Percentiles rank a stretch among this genome's conserved stretches.
phyloP scores from a whole-genome alignment of 2,888 invertebrate species.

The Omphaloscelis lunosa region DNA sequence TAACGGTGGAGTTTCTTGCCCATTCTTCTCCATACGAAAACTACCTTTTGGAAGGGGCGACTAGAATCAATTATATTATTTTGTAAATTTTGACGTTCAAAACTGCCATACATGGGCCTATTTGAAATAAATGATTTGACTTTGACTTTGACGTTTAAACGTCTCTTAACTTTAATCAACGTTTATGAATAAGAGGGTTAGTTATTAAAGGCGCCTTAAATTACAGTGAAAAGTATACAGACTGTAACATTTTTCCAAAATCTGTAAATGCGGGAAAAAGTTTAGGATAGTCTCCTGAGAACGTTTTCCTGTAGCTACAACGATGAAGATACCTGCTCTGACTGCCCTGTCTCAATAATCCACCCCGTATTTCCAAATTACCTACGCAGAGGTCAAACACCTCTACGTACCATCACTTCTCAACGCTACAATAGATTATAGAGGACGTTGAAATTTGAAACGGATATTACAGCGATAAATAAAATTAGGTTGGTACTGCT shows the following conservation, averaged over 20 bases:
- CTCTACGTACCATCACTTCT: conserved; percentile 29
- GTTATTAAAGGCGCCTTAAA: background rate
- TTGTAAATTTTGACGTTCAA: no score
- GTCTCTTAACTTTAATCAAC: no score
- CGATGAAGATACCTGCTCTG: background rate
- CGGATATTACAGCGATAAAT: conserved; percentile 66
- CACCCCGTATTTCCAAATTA: background rate
- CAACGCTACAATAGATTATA: conserved; percentile 44
- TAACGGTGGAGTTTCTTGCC: no score
- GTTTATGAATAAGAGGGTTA: background rate
- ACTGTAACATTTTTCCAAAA: background rate
- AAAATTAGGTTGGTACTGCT: conserved; percentile 35
- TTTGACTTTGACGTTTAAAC: no score
- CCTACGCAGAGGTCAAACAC: conserved; percentile 51
- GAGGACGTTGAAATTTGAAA: conserved; percentile 55
- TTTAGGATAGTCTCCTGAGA: background rate
- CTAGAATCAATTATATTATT: no score
- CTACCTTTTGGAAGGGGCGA: no score
- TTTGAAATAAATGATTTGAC: no score
- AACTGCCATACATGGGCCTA: no score
- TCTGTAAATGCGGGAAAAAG: background rate
- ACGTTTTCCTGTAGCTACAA: background rate
- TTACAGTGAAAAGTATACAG: background rate
- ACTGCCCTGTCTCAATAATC: background rate
- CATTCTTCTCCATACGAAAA: no score